Conservation (phyloP, 2,113 vertebrate species). For the Gadus macrocephalus region DNA sequence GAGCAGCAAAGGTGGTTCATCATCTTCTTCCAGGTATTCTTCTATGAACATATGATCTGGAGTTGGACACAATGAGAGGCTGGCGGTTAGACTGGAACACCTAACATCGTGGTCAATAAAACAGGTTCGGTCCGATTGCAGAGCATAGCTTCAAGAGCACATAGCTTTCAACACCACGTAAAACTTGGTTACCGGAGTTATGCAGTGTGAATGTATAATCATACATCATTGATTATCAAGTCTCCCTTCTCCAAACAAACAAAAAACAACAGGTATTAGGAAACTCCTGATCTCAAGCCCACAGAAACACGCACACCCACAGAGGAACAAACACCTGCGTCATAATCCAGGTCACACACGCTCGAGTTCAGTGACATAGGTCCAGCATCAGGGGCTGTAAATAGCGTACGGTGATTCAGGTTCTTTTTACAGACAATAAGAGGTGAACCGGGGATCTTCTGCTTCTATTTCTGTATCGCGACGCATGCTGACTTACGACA, state of each 20-base stretch:
- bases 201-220: no score
- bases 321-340: conserved; percentile 49
- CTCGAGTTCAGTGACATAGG: conserved; percentile 5
- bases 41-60: conserved; percentile 75
- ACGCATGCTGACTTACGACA: background rate
- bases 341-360: conserved; percentile 25
- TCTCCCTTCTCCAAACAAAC: no score
- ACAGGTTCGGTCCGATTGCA: background rate
- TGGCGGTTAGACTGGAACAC: background rate
- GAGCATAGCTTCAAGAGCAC: no score
- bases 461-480: conserved; percentile 21
- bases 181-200: no score
- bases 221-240: no score
- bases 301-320: background rate
- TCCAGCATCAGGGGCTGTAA: conserved; percentile 35
- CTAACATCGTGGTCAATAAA: background rate
- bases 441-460: conserved; percentile 35
- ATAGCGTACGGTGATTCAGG: conserved; percentile 58
- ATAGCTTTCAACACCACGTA: background rate
- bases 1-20: conserved; percentile 71
- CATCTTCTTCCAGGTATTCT: conserved; percentile 74
- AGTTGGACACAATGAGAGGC: background rate
- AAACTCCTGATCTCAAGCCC: background rate
- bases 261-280: no score
- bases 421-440: conserved; percentile 29